Base-by-base conservation (phyloP, 2,888 invertebrate species). In the Ashinkailepas kermadecensis region DNA sequence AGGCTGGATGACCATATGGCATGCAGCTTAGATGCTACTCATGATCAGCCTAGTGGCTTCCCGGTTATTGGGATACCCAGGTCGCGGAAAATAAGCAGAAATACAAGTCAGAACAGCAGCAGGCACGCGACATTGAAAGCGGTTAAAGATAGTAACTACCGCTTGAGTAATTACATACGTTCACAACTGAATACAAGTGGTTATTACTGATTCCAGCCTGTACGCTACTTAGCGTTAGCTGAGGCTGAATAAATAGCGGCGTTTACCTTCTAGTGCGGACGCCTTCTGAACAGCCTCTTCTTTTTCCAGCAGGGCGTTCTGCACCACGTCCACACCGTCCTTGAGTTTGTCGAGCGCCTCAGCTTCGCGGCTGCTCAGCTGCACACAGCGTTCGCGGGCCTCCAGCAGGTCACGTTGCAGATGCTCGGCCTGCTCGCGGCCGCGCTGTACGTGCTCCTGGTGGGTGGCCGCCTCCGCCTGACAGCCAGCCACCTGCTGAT, bases 251-350 rank as follows among this genome's bases (percentile, higher is more conserved):
- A 4, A 39, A 39, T 39, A 39, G 39, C 39, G 4, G 39, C 67
- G 39, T 56, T 12, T 56, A 74, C 74, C 74, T 21, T 74, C 54
- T 9, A 74, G 74, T 18, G 21, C 56, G 7, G 18, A 21, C 21
- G 74, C 54, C 74, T 56, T 54, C 21, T 74, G 74, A 3, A 56
- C 56, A 9, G 74, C 74, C 74, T 74, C 74, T 21, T 74, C 54
- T 23, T 74, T 56, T 21, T 74, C 74, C 9, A 74, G 15, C 56
- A 74, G 56, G 9, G 74, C 74, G 54, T 54, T 74, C 56, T 74
- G 74, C 56, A 74, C 74, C 56, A 74, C 74, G 56, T 74, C 74
- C 74, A 74, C 74, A 1, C 74, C 74, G 56, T 74, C 74, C 74
- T 21, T 54, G 21, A 74, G 54, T 56, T 74, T 74, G 21, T 74